Percentiles rank a stretch among this genome's conserved stretches.
Conservation (phyloP, 2,888 invertebrate genomes). For the Melikaiella ostensackeni region DNA sequence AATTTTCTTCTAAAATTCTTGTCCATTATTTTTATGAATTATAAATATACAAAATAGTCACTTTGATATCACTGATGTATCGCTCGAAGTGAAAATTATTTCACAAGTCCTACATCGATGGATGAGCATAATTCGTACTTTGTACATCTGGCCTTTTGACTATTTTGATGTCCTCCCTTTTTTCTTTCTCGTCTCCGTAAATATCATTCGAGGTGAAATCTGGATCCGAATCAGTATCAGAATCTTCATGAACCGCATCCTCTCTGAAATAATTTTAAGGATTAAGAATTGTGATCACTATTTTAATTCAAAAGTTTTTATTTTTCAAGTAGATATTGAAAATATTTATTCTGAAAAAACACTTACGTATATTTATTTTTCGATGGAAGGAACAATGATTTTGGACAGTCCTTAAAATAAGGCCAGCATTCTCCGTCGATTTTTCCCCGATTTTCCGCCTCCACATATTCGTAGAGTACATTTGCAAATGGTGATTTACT, state of each 20-base stretch:
- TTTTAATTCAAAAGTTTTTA: constrained; percentile 1
- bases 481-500: constrained; percentile 89
- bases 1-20: neutral
- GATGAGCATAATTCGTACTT: constrained; percentile 38
- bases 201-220: constrained; percentile 43
- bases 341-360: constrained; percentile 3
- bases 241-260: constrained; percentile 59
- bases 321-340: neutral
- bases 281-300: neutral
- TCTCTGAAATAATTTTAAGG: constrained; percentile 53
- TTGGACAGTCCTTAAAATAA: constrained; percentile 89
- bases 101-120: constrained; percentile 27
- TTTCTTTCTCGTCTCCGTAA: constrained; percentile 33
- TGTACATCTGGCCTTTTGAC: constrained; percentile 37
- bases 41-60: constrained; percentile 17
- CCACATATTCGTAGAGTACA: constrained; percentile 86
- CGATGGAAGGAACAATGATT: constrained; percentile 85
- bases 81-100: constrained; percentile 30
- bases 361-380: constrained; percentile 79
- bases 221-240: constrained; percentile 50
- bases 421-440: constrained; percentile 90
- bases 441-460: constrained; percentile 88
- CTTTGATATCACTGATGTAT: constrained; percentile 35
- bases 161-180: constrained; percentile 8
- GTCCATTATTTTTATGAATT: neutral